Conservation (phyloP, 2,113 vertebrate genomes). For the Sisor rabdophorus region DNA sequence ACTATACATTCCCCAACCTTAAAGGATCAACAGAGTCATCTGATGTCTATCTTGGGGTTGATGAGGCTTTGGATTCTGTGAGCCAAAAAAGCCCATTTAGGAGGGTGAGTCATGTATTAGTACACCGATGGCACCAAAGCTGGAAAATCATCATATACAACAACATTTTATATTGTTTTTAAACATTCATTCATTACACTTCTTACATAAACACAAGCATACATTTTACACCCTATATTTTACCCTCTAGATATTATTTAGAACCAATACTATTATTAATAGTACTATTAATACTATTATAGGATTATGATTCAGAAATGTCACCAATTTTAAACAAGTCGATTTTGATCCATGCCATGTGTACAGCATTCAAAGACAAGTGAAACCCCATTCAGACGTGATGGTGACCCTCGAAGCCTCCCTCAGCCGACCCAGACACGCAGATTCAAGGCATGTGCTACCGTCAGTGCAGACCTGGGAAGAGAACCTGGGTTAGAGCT, state of each 20-base stretch:
- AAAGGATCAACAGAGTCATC: slow-evolving; percentile 44
- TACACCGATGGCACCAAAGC: neutral
- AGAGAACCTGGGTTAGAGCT: slow-evolving; percentile 79
- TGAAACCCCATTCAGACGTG: slow-evolving; percentile 27
- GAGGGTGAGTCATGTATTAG: slow-evolving; percentile 39
- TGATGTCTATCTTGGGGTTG: slow-evolving; percentile 45
- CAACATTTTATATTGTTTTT: too few species aligned
- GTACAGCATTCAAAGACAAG: slow-evolving; percentile 49
- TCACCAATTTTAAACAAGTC: neutral
- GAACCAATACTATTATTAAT: too few species aligned
- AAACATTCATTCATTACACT: neutral
- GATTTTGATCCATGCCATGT: neutral
- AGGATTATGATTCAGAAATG: too few species aligned
- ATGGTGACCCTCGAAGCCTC: slow-evolving; percentile 62
- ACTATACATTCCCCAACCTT: slow-evolving; percentile 50
- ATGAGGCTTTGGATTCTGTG: slow-evolving; percentile 41
- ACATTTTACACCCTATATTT: neutral
- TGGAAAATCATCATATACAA: neutral
- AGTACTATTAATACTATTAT: too few species aligned
- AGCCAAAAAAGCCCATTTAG: slow-evolving; percentile 47
- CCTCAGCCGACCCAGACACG: slow-evolving; percentile 65
- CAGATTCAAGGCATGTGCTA: slow-evolving; percentile 73
- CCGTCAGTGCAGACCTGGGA: slow-evolving; percentile 81
- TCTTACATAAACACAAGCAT: neutral
- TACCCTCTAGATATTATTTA: too few species aligned